Conservation (phyloP, 1,140 invertebrate species). For the Neodiprion lecontei region DNA sequence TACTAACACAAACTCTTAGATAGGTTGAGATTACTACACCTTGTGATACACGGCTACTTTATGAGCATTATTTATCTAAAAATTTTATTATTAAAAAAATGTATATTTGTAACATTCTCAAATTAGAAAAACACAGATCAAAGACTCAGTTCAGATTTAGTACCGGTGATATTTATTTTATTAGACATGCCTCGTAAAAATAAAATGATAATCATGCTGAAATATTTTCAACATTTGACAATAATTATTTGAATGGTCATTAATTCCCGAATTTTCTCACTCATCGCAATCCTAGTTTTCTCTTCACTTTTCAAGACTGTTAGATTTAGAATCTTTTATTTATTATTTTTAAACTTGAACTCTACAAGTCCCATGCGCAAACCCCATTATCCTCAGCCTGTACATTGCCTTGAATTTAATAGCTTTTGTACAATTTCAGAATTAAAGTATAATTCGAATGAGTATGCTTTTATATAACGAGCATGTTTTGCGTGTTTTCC, state of each 20-base stretch:
- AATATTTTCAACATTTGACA: neutral
- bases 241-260: neutral
- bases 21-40: neutral
- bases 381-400: neutral
- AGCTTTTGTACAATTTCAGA: neutral
- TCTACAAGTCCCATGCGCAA: neutral
- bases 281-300: neutral
- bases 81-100: slow-evolving; percentile 5
- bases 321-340: neutral
- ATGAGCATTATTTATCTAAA: neutral
- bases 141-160: neutral
- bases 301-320: neutral
- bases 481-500: too few species aligned
- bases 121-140: neutral
- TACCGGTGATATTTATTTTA: neutral
- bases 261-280: neutral
- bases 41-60: neutral
- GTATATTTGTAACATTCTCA: slow-evolving; percentile 8
- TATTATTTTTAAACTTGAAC: neutral
- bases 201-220: neutral
- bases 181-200: neutral
- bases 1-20: neutral
- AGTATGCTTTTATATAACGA: neutral
- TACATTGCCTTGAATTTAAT: neutral
- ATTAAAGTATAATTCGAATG: neutral